Evolutionary conservation across 2,888 invertebrate species (phyloP).

Genomic region (Terebella lapidaria): DNA sequence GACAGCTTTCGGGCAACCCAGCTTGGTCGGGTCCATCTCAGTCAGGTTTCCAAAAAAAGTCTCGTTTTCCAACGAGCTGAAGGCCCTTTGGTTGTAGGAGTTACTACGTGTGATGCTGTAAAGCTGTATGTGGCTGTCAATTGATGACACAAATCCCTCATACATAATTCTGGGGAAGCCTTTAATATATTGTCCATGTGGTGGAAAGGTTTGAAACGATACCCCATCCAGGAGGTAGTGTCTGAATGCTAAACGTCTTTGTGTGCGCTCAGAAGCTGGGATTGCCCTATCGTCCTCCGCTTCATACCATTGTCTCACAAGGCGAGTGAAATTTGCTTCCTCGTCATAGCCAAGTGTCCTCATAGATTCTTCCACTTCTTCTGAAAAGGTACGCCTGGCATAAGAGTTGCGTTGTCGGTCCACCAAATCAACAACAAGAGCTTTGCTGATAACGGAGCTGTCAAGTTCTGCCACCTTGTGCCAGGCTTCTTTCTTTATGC

Average conservation of each 20-base stretch:
- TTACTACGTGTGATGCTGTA: too few relatives aligned
- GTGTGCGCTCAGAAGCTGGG: slow-evolving; percentile 6
- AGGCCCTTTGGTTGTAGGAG: too few relatives aligned
- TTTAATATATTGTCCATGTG: slow-evolving; percentile 12
- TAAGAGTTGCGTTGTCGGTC: background rate
- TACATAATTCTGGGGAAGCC: slow-evolving; percentile 2
- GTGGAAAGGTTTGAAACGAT: slow-evolving; percentile 9
- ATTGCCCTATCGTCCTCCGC: slow-evolving; percentile 18
- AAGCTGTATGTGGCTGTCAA: too few relatives aligned
- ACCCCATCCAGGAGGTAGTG: slow-evolving; percentile 3
- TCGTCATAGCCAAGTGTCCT: slow-evolving; percentile 2
- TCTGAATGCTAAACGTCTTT: slow-evolving; percentile 2
- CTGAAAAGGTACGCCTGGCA: background rate
- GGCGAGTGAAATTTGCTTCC: slow-evolving; percentile 8
- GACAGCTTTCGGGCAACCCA: too few relatives aligned
- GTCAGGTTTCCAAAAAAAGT: too few relatives aligned
- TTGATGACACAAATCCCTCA: too few relatives aligned
- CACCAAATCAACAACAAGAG: background rate
- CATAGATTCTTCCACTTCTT: background rate
- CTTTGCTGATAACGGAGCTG: background rate
- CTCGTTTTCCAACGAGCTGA: too few relatives aligned
- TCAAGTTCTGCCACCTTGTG: background rate
- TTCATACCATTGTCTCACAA: slow-evolving; percentile 14
- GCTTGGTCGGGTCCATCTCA: too few relatives aligned
- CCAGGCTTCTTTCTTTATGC: slow-evolving; percentile 1